Base-by-base conservation (phyloP, 2,888 invertebrate species). In the Aquatica leii region DNA sequence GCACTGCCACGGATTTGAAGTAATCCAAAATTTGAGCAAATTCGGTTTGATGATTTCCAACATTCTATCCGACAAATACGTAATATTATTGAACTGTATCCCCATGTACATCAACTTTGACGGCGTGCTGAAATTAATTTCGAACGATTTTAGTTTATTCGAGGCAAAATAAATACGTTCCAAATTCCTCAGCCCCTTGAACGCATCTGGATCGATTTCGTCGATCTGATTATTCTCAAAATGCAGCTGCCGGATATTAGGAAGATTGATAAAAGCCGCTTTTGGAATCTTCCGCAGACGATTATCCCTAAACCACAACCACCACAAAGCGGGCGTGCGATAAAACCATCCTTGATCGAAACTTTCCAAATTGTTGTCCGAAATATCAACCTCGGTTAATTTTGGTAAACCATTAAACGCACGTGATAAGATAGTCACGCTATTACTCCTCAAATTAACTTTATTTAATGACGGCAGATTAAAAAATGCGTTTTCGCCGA, bases 21-120 rank as follows among this genome's bases (percentile, higher is more conserved):
- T 52, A 18, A 52, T 18, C 52, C 52, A 52, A 35, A 52, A 35
- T 35, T 52, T 52, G 5, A 52, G 34, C n/a, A 52, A 15, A 18
- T 31, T 34, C 11, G 37, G 31, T 17, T 35, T 34, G 6, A 52
- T 37, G 2, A 17, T 14, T 4, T 52, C 52, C n/a, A 52, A 15
- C 2, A 37, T 4, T 35, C 35, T 17, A 37, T 37, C 37, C 15
- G 52, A 52, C 15, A 52, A 3, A 17, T 37, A 52, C 6, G 52
- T 37, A 5, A 52, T 34, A 17, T 37, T 34, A 37, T 52, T 52
- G 35, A 52, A 52, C 14, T 52, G 52, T 31, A 52, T 17, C 14
- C 52, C 37, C 52, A 52, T 52, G 37, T 52, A 52, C 8, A 35
- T 12, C 17, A 52, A 34, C 17, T 52, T 35, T 6, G 52, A 52